Evolutionary conservation across 2,797 vertebrate genomes (phyloP).

Genomic region (Dicrostonyx torquatus): DNA sequence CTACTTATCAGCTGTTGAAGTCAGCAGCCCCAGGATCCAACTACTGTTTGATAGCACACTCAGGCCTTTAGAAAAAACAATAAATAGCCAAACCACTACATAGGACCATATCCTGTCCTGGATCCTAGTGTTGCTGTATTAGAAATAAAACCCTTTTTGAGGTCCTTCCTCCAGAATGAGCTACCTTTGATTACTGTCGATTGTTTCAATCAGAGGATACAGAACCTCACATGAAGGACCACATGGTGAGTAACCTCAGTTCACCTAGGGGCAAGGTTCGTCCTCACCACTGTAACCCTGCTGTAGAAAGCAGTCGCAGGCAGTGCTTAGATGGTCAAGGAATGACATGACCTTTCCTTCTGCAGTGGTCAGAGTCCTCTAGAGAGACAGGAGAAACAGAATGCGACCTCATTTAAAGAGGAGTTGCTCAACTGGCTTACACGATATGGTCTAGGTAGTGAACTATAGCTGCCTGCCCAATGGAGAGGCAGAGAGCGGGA

Average conservation of each 20-base stretch:
- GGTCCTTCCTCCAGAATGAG: not conserved
- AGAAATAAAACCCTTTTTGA: not conserved
- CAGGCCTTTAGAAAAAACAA: not conserved
- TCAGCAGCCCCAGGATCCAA: not conserved
- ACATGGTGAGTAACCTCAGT: not conserved
- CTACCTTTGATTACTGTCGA: not conserved
- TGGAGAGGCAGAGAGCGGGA: not conserved
- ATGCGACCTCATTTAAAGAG: not conserved
- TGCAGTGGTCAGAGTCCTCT: not conserved
- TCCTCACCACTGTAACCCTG: accelerated
- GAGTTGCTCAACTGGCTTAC: not conserved
- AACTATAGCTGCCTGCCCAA: not conserved
- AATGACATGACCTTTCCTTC: not conserved
- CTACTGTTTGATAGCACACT: not conserved
- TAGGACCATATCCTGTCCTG: accelerated
- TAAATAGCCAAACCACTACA: not conserved
- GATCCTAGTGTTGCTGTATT: accelerated
- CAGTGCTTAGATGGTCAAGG: accelerated
- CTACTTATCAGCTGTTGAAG: not conserved
- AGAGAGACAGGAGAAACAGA: not conserved
- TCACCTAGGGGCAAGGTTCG: accelerated
- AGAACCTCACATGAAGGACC: not conserved
- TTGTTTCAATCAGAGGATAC: not conserved
- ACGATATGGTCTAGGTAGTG: not conserved
- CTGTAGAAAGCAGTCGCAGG: not conserved